phyloP scores from a whole-genome alignment of 2,113 vertebrate species.

The Ciconia boyciana region DNA sequence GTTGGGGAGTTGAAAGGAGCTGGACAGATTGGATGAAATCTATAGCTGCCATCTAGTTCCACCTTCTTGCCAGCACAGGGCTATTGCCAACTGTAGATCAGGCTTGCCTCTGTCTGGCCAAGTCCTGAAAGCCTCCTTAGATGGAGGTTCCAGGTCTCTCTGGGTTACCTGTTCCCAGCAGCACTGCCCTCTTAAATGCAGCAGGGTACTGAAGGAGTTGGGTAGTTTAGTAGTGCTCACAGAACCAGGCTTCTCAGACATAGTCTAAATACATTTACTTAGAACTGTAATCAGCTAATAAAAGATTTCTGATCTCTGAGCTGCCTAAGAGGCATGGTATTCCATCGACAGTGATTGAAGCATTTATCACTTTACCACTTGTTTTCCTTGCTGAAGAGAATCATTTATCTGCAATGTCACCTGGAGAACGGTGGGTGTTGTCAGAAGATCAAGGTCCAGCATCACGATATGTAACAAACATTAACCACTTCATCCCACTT shows the following conservation, averaged over 20 bases:
- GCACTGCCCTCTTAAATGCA: neutral
- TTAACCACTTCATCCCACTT: slow-evolving; percentile 48
- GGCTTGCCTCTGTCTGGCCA: neutral
- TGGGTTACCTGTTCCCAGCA: neutral
- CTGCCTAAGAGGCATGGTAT: neutral
- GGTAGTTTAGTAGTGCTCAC: neutral
- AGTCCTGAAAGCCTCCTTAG: neutral
- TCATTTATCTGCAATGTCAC: slow-evolving; percentile 35
- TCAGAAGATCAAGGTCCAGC: slow-evolving; percentile 64
- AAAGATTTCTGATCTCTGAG: slow-evolving; percentile 3
- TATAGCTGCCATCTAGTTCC: neutral
- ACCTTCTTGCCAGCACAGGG: neutral
- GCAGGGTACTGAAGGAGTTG: neutral
- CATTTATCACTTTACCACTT: slow-evolving; percentile 21
- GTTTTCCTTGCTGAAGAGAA: slow-evolving; percentile 34
- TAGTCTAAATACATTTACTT: neutral
- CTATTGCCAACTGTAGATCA: neutral
- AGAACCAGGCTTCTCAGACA: neutral
- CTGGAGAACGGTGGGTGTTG: neutral
- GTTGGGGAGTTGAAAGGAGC: neutral
- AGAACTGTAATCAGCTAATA: neutral
- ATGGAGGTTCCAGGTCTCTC: neutral
- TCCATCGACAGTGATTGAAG: neutral
- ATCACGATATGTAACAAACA: slow-evolving; percentile 42
- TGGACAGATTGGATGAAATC: neutral